Base-by-base conservation (phyloP, 1,140 invertebrate species). In the Portunus trituberculatus region DNA sequence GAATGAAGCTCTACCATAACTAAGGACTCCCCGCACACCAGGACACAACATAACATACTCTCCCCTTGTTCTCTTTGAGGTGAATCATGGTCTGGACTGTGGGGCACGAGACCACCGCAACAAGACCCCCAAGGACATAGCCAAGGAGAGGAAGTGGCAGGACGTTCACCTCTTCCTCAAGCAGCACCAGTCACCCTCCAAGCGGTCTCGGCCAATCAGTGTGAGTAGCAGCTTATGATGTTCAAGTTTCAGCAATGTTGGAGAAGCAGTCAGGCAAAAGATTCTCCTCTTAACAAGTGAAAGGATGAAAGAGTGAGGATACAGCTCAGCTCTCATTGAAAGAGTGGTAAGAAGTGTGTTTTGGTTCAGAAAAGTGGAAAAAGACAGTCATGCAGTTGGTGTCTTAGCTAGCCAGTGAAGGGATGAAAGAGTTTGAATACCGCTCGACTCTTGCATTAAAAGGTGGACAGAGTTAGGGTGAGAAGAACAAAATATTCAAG, bases 61-160 rank as follows among this genome's bases (percentile, higher is more conserved):
- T 32, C 16, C 10, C 7, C 31, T 28, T n/a, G n/a, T 32, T 12
- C 10, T 29, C 31, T 32, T 32, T 25, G n/a, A 88, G 86, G 86
- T 88, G 31, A 12, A 28, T 32, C 32, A 12, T 1, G 86, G 86
- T 4, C 12, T 88, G 86, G 86, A 88, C 31, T 4, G 14, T 6
- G 86, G 86, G 20, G 86, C 86, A n/a, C 31, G 86, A 3, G 86
- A 88, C 45, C 32, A 39, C 32, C 14, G 86, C 14, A 88, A 88
- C 86, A 88, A 88, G 86, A 39, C 31, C 12, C 32, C 86, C 28
- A 88, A 88, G 31, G 86, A 88, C 20, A 29, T 88, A 28, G 86
- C 86, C 0, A 88, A 88, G 86, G 86, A 88, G 86, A 88, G 86
- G 86, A 46, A 46, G 32, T 88, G 31, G 86, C 31, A 88, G 31